phyloP scores from a whole-genome alignment of 2,888 invertebrate genomes.

The Sinelater perroti region DNA sequence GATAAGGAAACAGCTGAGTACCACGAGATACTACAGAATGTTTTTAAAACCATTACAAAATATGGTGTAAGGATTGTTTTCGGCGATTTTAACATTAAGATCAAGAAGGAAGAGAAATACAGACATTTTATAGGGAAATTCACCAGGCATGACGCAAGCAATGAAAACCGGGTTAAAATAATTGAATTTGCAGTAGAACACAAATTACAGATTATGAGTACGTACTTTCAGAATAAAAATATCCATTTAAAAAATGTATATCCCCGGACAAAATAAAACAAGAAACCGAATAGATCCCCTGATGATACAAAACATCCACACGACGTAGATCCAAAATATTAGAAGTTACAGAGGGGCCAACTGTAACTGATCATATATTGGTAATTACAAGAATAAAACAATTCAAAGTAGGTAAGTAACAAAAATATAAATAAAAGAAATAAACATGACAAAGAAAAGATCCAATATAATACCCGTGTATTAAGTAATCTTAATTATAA shows the following conservation, averaged over 20 bases:
- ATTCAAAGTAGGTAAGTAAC: constrained; percentile 2
- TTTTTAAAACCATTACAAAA: not conserved
- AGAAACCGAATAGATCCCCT: constrained; percentile 1
- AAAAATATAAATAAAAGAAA: not conserved
- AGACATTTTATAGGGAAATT: not conserved
- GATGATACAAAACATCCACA: not conserved
- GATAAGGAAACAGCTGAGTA: not conserved
- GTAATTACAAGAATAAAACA: constrained; percentile 3
- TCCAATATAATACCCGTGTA: constrained; percentile 2
- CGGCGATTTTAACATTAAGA: not conserved
- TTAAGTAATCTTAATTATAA: not conserved
- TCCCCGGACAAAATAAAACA: constrained; percentile 2
- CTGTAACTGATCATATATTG: constrained; percentile 4
- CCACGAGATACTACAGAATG: not conserved
- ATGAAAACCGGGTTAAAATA: no score
- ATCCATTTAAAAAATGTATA: not conserved
- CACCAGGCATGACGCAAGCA: not conserved
- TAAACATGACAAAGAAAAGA: not conserved
- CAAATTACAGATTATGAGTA: constrained; percentile 1
- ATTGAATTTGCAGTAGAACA: constrained; percentile 7
- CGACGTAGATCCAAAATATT: not conserved
- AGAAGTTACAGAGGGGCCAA: constrained; percentile 1
- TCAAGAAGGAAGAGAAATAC: not conserved
- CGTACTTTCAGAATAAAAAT: no score
- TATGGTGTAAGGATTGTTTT: not conserved